Percentiles rank a stretch among this genome's conserved stretches.
phyloP scores from a whole-genome alignment of 2,113 vertebrate genomes.

The Xerus inauris region DNA sequence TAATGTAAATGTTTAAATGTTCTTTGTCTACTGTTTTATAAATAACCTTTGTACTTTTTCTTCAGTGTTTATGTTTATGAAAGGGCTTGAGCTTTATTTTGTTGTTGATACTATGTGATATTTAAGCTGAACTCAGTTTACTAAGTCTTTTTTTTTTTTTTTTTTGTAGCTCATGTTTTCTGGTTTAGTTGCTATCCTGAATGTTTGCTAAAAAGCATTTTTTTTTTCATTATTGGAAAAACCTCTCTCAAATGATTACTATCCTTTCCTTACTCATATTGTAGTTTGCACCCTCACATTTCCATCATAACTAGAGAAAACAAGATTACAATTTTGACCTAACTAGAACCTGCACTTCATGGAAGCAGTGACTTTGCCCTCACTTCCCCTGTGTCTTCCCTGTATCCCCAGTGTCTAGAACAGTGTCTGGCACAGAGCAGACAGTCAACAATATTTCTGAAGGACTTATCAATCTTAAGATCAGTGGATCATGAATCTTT shows the following conservation, averaged over 20 bases:
- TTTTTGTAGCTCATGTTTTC: constrained; percentile 71
- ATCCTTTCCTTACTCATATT: neutral
- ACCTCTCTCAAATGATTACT: neutral
- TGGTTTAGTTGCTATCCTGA: constrained; percentile 72
- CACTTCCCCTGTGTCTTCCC: neutral
- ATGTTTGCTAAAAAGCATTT: constrained; percentile 64
- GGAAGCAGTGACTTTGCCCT: neutral
- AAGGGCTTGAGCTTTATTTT: constrained; percentile 72
- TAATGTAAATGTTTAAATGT: constrained; percentile 69
- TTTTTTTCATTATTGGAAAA: constrained; percentile 16
- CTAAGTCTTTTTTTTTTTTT: constrained; percentile 70
- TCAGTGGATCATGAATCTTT: neutral
- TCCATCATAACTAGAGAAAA: neutral
- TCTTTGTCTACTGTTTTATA: constrained; percentile 69
- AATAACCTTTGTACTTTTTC: constrained; percentile 60
- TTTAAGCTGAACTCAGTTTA: constrained; percentile 59
- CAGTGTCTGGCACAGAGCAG: neutral
- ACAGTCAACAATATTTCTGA: neutral
- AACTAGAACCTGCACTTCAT: neutral
- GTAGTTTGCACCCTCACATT: neutral
- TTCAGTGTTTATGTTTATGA: constrained; percentile 79
- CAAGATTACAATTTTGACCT: neutral
- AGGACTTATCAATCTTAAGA: neutral
- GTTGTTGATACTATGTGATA: constrained; percentile 45
- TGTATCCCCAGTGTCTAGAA: neutral